phyloP scores from a whole-genome alignment of 1,140 invertebrate genomes.

The Lordiphosa clarofinis region DNA sequence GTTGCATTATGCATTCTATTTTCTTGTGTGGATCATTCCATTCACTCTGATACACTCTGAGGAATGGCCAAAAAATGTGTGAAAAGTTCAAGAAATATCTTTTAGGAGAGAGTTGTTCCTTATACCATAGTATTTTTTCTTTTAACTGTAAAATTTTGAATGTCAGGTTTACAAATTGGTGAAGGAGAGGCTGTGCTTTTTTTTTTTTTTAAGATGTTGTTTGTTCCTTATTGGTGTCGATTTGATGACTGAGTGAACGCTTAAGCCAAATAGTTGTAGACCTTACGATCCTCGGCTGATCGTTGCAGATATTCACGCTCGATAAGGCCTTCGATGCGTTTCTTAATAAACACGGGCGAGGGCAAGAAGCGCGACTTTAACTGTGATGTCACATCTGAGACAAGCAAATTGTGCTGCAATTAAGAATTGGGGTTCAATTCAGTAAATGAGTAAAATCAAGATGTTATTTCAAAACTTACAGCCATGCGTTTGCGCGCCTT shows the following conservation, averaged over 20 bases:
- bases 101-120: slow-evolving; percentile 15
- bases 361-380: slow-evolving; percentile 97
- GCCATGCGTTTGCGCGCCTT: slow-evolving; percentile 97
- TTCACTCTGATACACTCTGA: slow-evolving; percentile 44
- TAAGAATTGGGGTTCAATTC: background rate
- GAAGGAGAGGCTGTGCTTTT: too few relatives aligned
- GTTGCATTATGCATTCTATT: slow-evolving; percentile 60
- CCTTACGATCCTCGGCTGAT: slow-evolving; percentile 96
- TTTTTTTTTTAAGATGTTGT: slow-evolving; percentile 11
- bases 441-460: too few relatives aligned
- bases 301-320: slow-evolving; percentile 99
- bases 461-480: slow-evolving; percentile 79
- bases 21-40: slow-evolving; percentile 33
- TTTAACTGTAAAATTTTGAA: slow-evolving; percentile 65
- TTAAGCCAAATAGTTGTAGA: slow-evolving; percentile 95
- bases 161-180: slow-evolving; percentile 50
- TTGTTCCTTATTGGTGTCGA: slow-evolving; percentile 12
- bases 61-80: slow-evolving; percentile 23
- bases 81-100: slow-evolving; percentile 35
- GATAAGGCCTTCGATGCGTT: slow-evolving; percentile 99
- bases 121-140: slow-evolving; percentile 13
- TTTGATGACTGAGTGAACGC: slow-evolving; percentile 15
- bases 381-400: slow-evolving; percentile 98
- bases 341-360: slow-evolving; percentile 98
- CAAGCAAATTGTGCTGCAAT: slow-evolving; percentile 92